A percentile compares a stretch with the other conserved stretches of the same genome.
Conservation (phyloP, 2,797 vertebrate genomes). For the Micropoecilia bifurca region DNA sequence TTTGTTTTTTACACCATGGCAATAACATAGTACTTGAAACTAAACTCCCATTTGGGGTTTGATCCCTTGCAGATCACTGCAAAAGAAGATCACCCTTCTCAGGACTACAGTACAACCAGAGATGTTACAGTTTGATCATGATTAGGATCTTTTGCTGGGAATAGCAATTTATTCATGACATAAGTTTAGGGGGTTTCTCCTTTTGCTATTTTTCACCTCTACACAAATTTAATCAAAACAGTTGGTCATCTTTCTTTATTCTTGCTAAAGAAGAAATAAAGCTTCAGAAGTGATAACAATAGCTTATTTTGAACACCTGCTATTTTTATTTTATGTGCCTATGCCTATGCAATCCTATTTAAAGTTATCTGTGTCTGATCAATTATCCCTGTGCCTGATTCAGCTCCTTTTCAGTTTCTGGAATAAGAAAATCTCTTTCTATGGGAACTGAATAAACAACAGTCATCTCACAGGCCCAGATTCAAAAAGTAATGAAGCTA, state of each 20-base stretch:
- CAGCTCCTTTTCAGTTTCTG: constrained; percentile 43
- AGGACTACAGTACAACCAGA: background rate
- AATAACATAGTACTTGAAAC: constrained; percentile 1
- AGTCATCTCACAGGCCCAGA: constrained; percentile 26
- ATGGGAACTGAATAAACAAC: constrained; percentile 53
- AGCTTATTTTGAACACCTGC: background rate
- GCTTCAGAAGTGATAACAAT: background rate
- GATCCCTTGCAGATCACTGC: background rate
- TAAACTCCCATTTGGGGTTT: background rate
- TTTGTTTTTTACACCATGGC: background rate
- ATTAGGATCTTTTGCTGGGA: background rate
- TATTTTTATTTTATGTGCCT: background rate
- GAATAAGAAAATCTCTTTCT: constrained; percentile 38
- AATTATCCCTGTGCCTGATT: constrained; percentile 17
- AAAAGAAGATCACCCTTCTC: background rate
- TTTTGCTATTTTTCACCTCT: background rate
- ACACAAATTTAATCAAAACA: background rate
- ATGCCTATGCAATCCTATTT: no score
- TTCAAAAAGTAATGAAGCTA: constrained; percentile 37
- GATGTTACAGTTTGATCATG: background rate
- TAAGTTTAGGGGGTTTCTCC: background rate
- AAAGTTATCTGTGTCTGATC: no score
- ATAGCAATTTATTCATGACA: background rate
- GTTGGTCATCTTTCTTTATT: background rate
- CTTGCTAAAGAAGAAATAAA: background rate